phyloP scores from a whole-genome alignment of 2,113 vertebrate genomes.

The Epinephelus cyanopodus region DNA sequence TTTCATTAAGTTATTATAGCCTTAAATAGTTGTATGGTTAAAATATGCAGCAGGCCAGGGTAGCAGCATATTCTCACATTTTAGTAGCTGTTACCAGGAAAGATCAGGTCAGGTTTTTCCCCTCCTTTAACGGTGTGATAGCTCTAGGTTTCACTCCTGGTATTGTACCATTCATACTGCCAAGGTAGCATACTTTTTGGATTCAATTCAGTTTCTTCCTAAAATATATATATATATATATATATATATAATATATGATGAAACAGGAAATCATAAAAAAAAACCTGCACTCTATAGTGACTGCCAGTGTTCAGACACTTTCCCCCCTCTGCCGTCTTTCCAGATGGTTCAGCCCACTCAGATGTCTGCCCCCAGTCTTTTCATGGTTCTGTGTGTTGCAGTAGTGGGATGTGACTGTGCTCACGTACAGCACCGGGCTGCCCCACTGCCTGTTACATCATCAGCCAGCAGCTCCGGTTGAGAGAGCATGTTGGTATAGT shows the following conservation, averaged over 20 bases:
- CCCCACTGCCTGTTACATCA: slow-evolving; percentile 60
- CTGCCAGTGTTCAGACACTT: background rate
- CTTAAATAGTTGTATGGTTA: background rate
- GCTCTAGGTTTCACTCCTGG: background rate
- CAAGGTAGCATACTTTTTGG: background rate
- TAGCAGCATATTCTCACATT: background rate
- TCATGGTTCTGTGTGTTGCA: slow-evolving; percentile 18
- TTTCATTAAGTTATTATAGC: background rate
- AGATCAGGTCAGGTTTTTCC: background rate
- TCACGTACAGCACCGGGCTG: slow-evolving; percentile 76
- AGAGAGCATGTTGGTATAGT: slow-evolving; percentile 11
- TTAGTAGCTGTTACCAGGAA: background rate
- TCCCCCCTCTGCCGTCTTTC: slow-evolving; percentile 31
- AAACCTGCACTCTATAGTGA: background rate
- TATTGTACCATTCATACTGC: too few species aligned
- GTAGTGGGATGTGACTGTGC: slow-evolving; percentile 70
- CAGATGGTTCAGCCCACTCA: slow-evolving; percentile 35
- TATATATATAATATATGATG: background rate
- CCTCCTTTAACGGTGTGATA: background rate
- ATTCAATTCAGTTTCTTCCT: background rate
- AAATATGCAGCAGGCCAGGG: background rate
- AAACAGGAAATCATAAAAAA: background rate
- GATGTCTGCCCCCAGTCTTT: background rate
- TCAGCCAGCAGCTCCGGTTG: slow-evolving; percentile 32
- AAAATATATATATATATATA: too few species aligned